Base-by-base conservation (phyloP, 2,797 vertebrate species). In the Dallia pectoralis region DNA sequence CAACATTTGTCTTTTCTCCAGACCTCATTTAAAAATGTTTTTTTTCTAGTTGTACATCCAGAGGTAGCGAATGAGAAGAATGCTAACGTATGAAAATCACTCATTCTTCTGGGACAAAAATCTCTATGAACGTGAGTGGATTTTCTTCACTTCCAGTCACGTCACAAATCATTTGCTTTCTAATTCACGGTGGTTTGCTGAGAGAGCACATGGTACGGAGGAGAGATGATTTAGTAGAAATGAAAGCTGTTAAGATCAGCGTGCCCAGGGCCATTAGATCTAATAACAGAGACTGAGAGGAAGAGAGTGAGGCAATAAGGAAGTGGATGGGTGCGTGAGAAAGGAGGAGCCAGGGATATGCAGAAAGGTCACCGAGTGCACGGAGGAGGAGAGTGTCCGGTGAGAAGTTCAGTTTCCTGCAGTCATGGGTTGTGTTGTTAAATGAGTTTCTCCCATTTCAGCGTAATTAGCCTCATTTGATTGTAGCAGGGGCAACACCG, bases 191-290 rank as follows among this genome's bases (percentile, higher is more conserved):
- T 67, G 62, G 71, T 75, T 63, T 32, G 64, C 63, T 27, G 53
- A 75, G 72, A 63, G 74, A 74, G 48, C 30, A 67, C 53, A 59
- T 49, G 63, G 32, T 47, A 36, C 6, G 27, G 15, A 44, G 19
- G 66, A 67, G 49, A 62, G 74, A 61, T 90, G 90, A 90, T 91
- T 86, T 89, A 88, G 84, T 86, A 83, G 86, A 91, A 91, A 92
- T 91, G 87, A 87, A 87, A 90, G 91, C 81, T 85, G 76, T 89
- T 89, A 90, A 91, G 90, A 89, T 89, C 86, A 89, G 79, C 79
- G 85, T 88, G 87, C 91, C 89, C 88, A 85, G 85, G 76, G 71
- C 88, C 82, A 89, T 89, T 89, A 89, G 83, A 87, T 86, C 86
- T 91, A 91, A 91, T 91, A 91, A 91, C 89, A 82, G 74, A 73